Conservation (phyloP, 2,797 vertebrate genomes). For the Siniperca undulata region DNA sequence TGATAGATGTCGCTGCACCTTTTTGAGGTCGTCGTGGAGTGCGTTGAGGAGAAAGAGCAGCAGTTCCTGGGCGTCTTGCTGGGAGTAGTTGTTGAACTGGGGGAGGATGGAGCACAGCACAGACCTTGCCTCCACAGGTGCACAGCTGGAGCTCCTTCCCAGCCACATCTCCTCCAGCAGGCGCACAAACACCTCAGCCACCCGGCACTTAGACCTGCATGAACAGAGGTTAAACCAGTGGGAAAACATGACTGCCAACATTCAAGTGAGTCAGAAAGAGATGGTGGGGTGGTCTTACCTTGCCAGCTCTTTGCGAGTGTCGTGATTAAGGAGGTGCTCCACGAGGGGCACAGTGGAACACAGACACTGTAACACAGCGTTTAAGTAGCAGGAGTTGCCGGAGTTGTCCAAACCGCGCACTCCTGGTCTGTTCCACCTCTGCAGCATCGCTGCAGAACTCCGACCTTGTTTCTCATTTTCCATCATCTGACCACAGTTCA, state of each 20-base stretch:
- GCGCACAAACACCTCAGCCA: slow-evolving; percentile 82
- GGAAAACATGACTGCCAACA: neutral
- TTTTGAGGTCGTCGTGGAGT: slow-evolving; percentile 88
- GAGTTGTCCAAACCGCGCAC: slow-evolving; percentile 89
- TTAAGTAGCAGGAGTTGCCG: slow-evolving; percentile 92
- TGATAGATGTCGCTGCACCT: slow-evolving; percentile 69
- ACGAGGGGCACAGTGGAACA: slow-evolving; percentile 85
- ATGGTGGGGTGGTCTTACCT: slow-evolving; percentile 72
- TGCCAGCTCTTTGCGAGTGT: slow-evolving; percentile 78
- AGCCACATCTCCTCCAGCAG: slow-evolving; percentile 89
- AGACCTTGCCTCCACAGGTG: slow-evolving; percentile 80
- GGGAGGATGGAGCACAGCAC: slow-evolving; percentile 83
- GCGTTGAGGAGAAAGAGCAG: slow-evolving; percentile 88
- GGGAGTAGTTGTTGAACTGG: slow-evolving; percentile 83
- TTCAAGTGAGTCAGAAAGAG: neutral
- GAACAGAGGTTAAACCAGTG: slow-evolving; percentile 3
- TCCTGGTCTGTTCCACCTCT: slow-evolving; percentile 69
- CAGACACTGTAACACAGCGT: slow-evolving; percentile 89
- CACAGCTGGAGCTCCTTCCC: slow-evolving; percentile 82
- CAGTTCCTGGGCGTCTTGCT: slow-evolving; percentile 92
- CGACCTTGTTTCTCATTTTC: slow-evolving; percentile 32
- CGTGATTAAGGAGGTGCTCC: slow-evolving; percentile 87
- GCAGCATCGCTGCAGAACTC: slow-evolving; percentile 32
- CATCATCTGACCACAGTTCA: slow-evolving; percentile 16
- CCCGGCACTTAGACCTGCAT: slow-evolving; percentile 75